Base-by-base conservation (phyloP, 2,113 vertebrate species). In the Xiphorhynchus elegans region DNA sequence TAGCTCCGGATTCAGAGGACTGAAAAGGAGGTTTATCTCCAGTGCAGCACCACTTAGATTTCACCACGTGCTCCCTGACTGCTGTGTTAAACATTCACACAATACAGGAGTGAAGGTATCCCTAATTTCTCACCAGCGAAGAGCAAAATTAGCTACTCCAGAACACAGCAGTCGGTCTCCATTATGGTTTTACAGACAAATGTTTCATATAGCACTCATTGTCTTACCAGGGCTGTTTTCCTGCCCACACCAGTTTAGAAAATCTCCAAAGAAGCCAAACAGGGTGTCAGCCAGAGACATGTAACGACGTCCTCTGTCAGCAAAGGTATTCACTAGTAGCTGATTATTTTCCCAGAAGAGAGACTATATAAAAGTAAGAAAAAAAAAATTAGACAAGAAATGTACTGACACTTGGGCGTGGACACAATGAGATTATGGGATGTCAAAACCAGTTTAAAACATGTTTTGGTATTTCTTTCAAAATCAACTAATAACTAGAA, bases 301-400 rank as follows among this genome's bases (percentile, higher is more conserved):
- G 46, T 96, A 92, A n/a, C 98, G 98, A 21, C 44, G 97, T 28
- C 90, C 62, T 23, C 89, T 97, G 33, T 25, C 95, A 13, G 97
- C 20, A 58, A 96, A 97, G 76, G 96, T 97, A 6, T 44, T 95
- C 40, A 98, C 97, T 4, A 98, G 97, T 7, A 92, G 86, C 39
- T 98, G 94, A 90, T 97, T 98, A 44, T 98, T 98, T 94, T 98
- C 98, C 98, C 98, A 98, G 96, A 98, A 98, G 29, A 98, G 79
- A 37, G 98, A 97, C 98, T 98, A 44, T 35, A 75, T 39, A 35
- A 73, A 93, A 85, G 70, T 39, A 87, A 13, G 6, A 4, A n/a
- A 56, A 88, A 88, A 67, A 88, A 73, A 59, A 2, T 42, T 42
- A 60, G 52, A 72, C 50, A 52, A 69, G 55, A 78, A 73, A 75